Percentiles rank a stretch among this genome's conserved stretches.
Conservation (phyloP, 2,113 vertebrate species). For the Tachycineta bicolor region DNA sequence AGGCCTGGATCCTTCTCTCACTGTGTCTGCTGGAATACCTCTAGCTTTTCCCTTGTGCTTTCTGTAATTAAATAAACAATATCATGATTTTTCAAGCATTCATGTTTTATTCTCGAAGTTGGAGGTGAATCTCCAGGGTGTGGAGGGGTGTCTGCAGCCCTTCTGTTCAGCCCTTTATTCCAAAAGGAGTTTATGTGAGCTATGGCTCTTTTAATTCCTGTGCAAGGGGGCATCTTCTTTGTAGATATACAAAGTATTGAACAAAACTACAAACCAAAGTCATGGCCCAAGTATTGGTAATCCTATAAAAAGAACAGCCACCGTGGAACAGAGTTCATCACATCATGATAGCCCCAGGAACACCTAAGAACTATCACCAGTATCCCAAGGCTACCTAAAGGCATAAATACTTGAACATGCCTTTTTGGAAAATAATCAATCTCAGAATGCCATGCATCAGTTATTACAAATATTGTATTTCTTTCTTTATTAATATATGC, state of each 20-base stretch:
- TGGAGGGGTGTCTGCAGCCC: background rate
- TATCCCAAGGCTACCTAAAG: background rate
- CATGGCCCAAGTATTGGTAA: background rate
- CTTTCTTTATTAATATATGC: conserved; percentile 43
- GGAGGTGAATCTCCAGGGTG: background rate
- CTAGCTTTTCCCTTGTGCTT: background rate
- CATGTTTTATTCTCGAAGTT: background rate
- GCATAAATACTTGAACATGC: background rate
- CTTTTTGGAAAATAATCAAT: background rate
- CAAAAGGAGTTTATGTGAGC: background rate
- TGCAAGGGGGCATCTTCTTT: background rate
- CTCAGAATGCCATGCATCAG: background rate
- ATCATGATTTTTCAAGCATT: background rate
- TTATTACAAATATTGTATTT: conserved; percentile 32
- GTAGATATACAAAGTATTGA: background rate
- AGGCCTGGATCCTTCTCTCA: background rate
- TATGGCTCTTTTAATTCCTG: background rate
- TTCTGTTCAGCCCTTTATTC: background rate
- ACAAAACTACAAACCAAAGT: background rate
- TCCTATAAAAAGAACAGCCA: background rate
- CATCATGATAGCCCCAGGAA: background rate
- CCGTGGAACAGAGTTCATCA: background rate
- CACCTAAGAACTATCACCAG: background rate
- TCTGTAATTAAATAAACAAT: background rate
- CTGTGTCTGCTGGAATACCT: background rate